A percentile compares a stretch with the other conserved stretches of the same genome.
Evolutionary conservation across 2,888 invertebrate species (phyloP).

Genomic region (Pristionchus fissidentatus): DNA sequence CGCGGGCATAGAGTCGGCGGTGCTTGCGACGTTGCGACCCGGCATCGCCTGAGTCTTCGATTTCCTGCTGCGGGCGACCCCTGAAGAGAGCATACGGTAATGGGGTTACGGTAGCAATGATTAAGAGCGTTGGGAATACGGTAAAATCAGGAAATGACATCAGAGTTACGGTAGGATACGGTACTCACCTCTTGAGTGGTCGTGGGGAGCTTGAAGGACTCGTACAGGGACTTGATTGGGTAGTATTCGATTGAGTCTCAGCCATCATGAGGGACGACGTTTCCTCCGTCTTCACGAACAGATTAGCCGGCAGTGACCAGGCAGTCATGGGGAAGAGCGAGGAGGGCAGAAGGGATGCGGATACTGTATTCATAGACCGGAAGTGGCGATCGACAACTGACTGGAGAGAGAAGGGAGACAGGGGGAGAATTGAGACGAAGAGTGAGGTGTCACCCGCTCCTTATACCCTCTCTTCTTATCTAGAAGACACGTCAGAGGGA

Average conservation of each 20-base stretch:
- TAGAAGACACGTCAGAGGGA: not conserved
- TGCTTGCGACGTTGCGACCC: conserved; percentile 62
- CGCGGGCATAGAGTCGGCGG: conserved; percentile 60
- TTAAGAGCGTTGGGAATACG: not conserved
- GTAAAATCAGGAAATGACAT: not conserved
- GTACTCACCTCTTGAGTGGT: conserved; percentile 33
- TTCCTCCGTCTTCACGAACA: conserved; percentile 25
- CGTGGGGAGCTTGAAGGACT: not conserved
- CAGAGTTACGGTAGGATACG: not conserved
- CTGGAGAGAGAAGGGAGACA: not conserved
- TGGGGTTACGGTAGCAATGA: not conserved
- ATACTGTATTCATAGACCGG: conserved; percentile 5
- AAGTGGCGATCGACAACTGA: not conserved
- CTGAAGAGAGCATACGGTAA: conserved; percentile 8
- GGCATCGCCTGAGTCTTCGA: conserved; percentile 57
- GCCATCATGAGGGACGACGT: too few relatives aligned
- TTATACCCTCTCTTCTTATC: not conserved
- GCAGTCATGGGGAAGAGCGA: conserved; percentile 1
- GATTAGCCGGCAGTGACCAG: not conserved
- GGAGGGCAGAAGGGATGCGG: not conserved
- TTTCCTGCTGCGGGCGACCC: conserved; percentile 65
- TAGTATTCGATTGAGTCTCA: not conserved
- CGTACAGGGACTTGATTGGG: not conserved
- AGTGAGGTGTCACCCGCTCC: not conserved
- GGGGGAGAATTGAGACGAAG: conserved; percentile 19